A percentile compares a stretch with the other conserved stretches of the same genome.
Evolutionary conservation across 2,113 vertebrate species (phyloP).

Genomic region (Diadophis punctatus): DNA sequence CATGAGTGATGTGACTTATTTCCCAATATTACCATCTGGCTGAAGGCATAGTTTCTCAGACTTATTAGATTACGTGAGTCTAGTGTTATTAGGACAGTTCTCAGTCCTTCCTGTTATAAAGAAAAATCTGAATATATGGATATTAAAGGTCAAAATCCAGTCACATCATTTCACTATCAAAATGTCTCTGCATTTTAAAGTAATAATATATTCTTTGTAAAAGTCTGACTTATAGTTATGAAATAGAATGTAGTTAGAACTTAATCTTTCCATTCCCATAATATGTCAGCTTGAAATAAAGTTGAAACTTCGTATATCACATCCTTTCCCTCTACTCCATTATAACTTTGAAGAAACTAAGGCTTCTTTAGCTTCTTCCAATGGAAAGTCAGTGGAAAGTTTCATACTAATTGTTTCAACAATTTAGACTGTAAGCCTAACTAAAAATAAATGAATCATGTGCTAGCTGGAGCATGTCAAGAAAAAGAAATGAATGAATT

Average conservation of each 20-base stretch:
- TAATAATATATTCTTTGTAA: not conserved
- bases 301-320: not conserved
- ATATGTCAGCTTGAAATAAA: slow-evolving; percentile 2
- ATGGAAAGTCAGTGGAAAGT: not conserved
- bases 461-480: not conserved
- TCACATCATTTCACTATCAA: not conserved
- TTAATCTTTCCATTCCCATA: not conserved
- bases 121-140: not conserved
- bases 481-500: not conserved
- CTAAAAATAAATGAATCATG: not conserved
- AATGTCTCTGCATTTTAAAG: not conserved
- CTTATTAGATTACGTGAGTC: not conserved
- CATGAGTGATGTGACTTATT: not conserved
- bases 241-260: not conserved
- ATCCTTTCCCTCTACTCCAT: not conserved
- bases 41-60: not conserved
- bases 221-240: not conserved
- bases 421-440: not conserved
- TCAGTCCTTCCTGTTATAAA: not conserved
- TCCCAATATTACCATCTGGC: not conserved
- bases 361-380: not conserved
- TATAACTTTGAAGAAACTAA: slow-evolving; percentile 1
- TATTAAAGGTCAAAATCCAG: not conserved
- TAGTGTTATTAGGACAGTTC: not conserved
- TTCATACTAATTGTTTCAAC: not conserved